Conservation (phyloP, 2,888 invertebrate genomes). For the Apomyelois bistriatella region DNA sequence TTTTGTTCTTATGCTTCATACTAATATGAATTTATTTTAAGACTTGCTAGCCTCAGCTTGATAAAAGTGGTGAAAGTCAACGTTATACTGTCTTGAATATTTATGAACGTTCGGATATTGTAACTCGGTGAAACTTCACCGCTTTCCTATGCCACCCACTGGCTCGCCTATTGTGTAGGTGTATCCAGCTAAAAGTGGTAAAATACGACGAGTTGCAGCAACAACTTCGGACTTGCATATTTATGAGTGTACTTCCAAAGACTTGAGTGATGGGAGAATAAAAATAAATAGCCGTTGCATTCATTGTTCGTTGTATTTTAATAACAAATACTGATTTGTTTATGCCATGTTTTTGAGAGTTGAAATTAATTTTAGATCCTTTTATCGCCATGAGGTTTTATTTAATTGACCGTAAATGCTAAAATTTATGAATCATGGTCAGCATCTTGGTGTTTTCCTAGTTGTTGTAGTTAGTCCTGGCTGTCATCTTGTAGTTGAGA, state of each 20-base stretch:
- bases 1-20: background rate
- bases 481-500: too few species aligned
- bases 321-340: conserved; percentile 35
- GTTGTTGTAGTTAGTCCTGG: too few species aligned
- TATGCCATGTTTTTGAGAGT: conserved; percentile 20
- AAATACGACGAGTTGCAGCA: conserved; percentile 58
- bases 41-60: conserved; percentile 25
- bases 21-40: background rate
- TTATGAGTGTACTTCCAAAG: conserved; percentile 68
- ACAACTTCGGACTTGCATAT: conserved; percentile 65
- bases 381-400: too few species aligned
- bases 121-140: conserved; percentile 55
- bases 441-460: too few species aligned
- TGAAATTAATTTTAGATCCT: too few species aligned
- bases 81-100: conserved; percentile 60
- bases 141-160: conserved; percentile 48
- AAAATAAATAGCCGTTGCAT: conserved; percentile 55
- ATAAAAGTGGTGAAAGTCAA: conserved; percentile 49
- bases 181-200: conserved; percentile 56
- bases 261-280: conserved; percentile 68
- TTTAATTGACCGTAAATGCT: too few species aligned
- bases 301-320: conserved; percentile 46
- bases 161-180: conserved; percentile 55
- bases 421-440: too few species aligned
- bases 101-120: conserved; percentile 68